Percentiles rank a stretch among this genome's conserved stretches.
Conservation (phyloP, 2,888 invertebrate species). For the Lasioglossum villosulum region DNA sequence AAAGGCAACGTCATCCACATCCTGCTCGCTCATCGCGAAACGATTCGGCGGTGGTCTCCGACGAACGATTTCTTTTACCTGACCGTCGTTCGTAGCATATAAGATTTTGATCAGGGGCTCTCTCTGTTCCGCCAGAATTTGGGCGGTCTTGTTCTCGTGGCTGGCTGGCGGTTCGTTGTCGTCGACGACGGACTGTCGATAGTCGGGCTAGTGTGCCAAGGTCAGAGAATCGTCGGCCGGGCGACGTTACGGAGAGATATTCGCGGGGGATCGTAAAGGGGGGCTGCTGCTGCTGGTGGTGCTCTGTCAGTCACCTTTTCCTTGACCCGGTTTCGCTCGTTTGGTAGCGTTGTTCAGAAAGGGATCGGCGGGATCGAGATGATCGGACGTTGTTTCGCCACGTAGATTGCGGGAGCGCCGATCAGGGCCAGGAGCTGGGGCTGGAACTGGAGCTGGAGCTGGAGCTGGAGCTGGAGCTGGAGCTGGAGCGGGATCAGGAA, state of each 20-base stretch:
- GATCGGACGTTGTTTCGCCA: constrained; percentile 15
- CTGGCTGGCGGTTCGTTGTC: constrained; percentile 43
- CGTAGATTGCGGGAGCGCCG: constrained; percentile 24
- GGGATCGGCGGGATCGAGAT: constrained; percentile 22
- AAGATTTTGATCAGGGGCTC: constrained; percentile 83
- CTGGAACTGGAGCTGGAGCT: background rate
- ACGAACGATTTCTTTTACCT: constrained; percentile 83
- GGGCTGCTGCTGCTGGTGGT: background rate
- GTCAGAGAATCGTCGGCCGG: constrained; percentile 51
- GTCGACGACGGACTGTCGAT: constrained; percentile 37
- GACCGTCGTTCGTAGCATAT: constrained; percentile 82
- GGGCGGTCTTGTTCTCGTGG: constrained; percentile 62
- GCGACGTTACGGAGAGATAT: constrained; percentile 16
- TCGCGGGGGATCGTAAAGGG: constrained; percentile 10
- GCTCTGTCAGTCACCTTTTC: constrained; percentile 12
- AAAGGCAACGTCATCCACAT: constrained; percentile 96
- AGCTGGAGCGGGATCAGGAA: constrained; percentile 35
- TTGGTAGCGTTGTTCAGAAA: constrained; percentile 20
- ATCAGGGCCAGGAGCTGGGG: constrained; percentile 26
- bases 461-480: background rate
- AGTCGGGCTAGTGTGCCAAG: constrained; percentile 42
- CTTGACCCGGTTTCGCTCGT: constrained; percentile 24
- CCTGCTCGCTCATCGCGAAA: constrained; percentile 93
- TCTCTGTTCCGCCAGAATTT: constrained; percentile 82
- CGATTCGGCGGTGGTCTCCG: constrained; percentile 81